Evolutionary conservation across 2,797 vertebrate genomes (phyloP), one percentile per base, ranked within the genome.

Genomic region (Neosalanx taihuensis): DNA sequence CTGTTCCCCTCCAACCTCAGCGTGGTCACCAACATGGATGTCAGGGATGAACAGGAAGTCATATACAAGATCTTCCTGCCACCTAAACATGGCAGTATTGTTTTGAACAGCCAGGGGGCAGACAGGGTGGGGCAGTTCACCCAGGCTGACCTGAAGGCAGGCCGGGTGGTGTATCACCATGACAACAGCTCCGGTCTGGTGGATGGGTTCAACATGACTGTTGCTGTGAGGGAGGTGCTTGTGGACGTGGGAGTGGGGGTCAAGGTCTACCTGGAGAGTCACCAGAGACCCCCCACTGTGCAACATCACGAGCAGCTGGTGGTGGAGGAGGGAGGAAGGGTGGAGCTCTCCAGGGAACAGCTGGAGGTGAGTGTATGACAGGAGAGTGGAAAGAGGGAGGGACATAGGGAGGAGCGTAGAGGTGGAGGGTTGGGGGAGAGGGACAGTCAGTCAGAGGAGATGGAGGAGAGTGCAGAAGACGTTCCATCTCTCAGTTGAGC

Each of bases 21-120:
- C 53, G 79, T 94, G 75, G 51, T 79, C 78, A 98, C 94, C 80
- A 98, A 98, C 84, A 88, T 95, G 31, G 95, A 97, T 77, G 85
- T 97, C 74, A 89, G 94, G 84, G 92, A 86, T n/a, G 88, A 94
- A 51, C 30, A 71, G 1, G 93, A 97, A 71, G 83, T 97, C 64
- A 82, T 68, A 0, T 98, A 94, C 49, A 72, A 93, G 70, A 79
- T 97, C 41, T 75, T 91, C 49, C 76, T 86, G 58, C 89, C 90
- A 6, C 95, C 96, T 5, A 92, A 92, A 75, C 85, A 91, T 0
- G 96, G 96, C 5, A 59, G 79, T 58, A 83, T 98, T 79, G 89
- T 89, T 72, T 90, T 93, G 58, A 90, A 85, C n/a, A 72, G 72
- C 29, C n/a, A 68, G 2, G 67, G 51, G 76, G 68, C 72, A 5